Evolutionary conservation across 2,113 vertebrate genomes (phyloP), one percentile per base, ranked within the genome.

Genomic region (Astatoreochromis straeleni): DNA sequence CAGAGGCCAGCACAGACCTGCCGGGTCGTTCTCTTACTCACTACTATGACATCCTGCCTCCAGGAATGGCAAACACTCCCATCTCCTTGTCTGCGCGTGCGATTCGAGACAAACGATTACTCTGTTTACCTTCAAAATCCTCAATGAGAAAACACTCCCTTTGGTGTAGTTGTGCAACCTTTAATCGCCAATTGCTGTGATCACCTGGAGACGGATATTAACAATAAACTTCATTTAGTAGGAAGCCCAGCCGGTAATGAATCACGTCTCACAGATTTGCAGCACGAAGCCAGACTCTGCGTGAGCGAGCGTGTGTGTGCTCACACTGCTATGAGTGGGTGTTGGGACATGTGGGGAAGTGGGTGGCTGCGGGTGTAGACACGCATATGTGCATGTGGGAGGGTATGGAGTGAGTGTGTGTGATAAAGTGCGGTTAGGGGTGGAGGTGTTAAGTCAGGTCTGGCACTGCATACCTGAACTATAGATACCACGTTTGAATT

Each of bases 31-130:
- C 89, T 92, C 92, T 94, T 94, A 94, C 92, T 94, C 94, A 94
- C 92, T 93, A 88, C 95, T 82, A 93, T 95, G 95, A 94, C 91
- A 95, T 93, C 94, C 88, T 87, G 94, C 95, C 94, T 92, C 14
- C 65, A 93, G 95, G 92, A 94, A 91, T 80, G 85, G 89, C 93
- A 90, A 93, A 93, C 91, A 93, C 93, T 90, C 92, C 93, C 91
- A 82, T 90, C 83, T 58, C 78, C 58, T 80, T n/a, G 63, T 80
- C 86, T 86, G 85, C 24, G 7, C 85, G 88, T 54, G 83, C 38
- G 16, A 90, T 85, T 91, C 80, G 47, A 84, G 87, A 86, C 68
- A 93, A 92, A 93, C 51, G 82, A 92, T 94, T 92, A 92, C 84
- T 89, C 84, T 19, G 85, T 90, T 85, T 88, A 82, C 91, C 60